Conservation (phyloP, 2,888 invertebrate genomes). For the Phania funesta region DNA sequence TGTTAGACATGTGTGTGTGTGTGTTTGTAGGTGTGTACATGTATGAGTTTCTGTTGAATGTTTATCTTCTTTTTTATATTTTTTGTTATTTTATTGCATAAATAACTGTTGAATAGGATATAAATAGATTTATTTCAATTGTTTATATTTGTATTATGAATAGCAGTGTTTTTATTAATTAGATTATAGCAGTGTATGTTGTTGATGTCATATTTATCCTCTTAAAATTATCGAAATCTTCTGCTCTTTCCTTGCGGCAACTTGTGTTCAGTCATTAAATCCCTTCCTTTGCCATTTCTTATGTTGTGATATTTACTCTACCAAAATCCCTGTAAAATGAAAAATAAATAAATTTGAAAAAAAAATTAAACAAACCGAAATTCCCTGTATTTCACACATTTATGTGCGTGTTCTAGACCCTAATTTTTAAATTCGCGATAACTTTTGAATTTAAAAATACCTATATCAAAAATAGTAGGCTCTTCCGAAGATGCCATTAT, state of each 20-base stretch:
- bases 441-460: too few relatives aligned
- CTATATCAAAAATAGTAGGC: too few relatives aligned
- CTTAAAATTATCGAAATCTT: constrained; percentile 30
- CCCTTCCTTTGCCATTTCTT: constrained; percentile 69
- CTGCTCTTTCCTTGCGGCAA: constrained; percentile 38
- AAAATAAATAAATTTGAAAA: neutral
- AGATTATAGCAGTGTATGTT: constrained; percentile 62
- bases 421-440: too few relatives aligned
- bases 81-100: constrained; percentile 51
- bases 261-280: constrained; percentile 61
- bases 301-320: constrained; percentile 71
- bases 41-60: constrained; percentile 22
- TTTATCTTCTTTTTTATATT: constrained; percentile 21
- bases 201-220: constrained; percentile 25
- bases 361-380: too few relatives aligned
- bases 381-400: too few relatives aligned
- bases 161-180: constrained; percentile 71
- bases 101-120: constrained; percentile 67
- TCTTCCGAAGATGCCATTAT: too few relatives aligned
- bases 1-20: constrained; percentile 43
- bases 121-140: constrained; percentile 63
- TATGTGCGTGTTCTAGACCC: too few relatives aligned
- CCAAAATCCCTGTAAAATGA: constrained; percentile 71
- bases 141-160: constrained; percentile 69
- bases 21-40: constrained; percentile 23